phyloP scores from a whole-genome alignment of 1,140 invertebrate species.

The Rhyacophila brunnea region DNA sequence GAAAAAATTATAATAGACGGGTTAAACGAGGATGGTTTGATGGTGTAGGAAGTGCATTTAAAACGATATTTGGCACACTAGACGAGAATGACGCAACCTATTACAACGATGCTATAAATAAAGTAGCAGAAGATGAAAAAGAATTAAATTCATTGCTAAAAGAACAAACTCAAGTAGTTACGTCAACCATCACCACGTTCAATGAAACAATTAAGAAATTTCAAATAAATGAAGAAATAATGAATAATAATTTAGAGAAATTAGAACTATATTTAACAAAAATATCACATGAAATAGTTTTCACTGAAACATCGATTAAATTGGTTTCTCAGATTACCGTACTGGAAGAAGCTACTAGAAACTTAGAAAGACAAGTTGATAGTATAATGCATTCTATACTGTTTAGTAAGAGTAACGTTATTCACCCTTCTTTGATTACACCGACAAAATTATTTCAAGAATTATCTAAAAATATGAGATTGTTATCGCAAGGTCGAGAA shows the following conservation, averaged over 20 bases:
- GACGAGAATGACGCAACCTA: slow-evolving; percentile 9
- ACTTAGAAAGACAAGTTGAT: too few species aligned
- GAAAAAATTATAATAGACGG: too few species aligned
- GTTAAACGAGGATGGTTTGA: slow-evolving; percentile 23
- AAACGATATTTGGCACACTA: slow-evolving; percentile 18
- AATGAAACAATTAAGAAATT: not conserved
- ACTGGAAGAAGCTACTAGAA: slow-evolving; percentile 1
- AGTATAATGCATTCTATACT: not conserved
- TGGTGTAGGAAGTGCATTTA: slow-evolving; percentile 10
- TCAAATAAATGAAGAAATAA: not conserved
- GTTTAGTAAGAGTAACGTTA: slow-evolving; percentile 2
- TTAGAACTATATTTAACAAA: not conserved
- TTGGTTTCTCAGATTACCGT: not conserved
- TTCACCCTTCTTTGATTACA: slow-evolving; percentile 2
- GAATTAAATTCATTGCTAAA: not conserved
- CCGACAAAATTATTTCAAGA: not conserved
- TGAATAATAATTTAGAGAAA: not conserved
- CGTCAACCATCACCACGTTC: not conserved
- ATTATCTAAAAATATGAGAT: not conserved
- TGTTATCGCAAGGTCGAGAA: not conserved
- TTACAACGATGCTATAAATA: slow-evolving; percentile 8
- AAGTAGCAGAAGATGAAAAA: slow-evolving; percentile 7
- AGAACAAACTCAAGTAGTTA: slow-evolving; percentile 16
- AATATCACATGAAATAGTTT: not conserved
- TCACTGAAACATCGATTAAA: not conserved